Evolutionary conservation across 2,113 vertebrate species (phyloP), one percentile per base, ranked within the genome.

Genomic region (Macquaria ambigua): DNA sequence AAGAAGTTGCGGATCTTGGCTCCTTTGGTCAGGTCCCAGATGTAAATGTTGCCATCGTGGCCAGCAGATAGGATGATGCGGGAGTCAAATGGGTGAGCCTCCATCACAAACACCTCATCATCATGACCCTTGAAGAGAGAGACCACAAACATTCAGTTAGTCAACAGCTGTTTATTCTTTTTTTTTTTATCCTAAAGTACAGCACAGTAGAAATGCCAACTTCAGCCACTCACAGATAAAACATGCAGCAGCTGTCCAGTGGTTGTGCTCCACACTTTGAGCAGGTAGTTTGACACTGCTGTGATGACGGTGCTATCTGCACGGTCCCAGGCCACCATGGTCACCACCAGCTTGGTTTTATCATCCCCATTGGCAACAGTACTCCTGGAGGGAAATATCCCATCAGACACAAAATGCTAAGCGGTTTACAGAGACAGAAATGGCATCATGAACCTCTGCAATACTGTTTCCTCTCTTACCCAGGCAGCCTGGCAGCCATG

Each of bases 291-390:
- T 75, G 98, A 98, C 82, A 99, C 98, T 16, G 98, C 98, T 31
- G 98, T 99, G 93, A 99, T 97, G 92, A 99, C 96, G 0, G 96
- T 97, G 71, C 92, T 92, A 56, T 99, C 98, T 0, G 93, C 95
- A 12, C 97, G 97, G 93, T 99, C 98, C 98, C 98, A 99, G 21
- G 97, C 97, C 58, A 99, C 98, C 98, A 99, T 99, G 23, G 98
- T 99, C 70, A 99, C 98, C 89, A 98, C 97, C 90, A 99, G 95
- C 89, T 99, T 99, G 61, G 96, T 96, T 92, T 99, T 99, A 92
- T 99, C 98, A 84, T 99, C 98, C 8, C 94, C 94, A 79, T 93
- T 96, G 23, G 90, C 76, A 46, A 94, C 77, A 37, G 86, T 81
- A 92, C 92, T 97, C 92, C 98, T 99, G 83, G 52, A 89, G 46